phyloP scores from a whole-genome alignment of 1,140 invertebrate species.

The Solen grandis region DNA sequence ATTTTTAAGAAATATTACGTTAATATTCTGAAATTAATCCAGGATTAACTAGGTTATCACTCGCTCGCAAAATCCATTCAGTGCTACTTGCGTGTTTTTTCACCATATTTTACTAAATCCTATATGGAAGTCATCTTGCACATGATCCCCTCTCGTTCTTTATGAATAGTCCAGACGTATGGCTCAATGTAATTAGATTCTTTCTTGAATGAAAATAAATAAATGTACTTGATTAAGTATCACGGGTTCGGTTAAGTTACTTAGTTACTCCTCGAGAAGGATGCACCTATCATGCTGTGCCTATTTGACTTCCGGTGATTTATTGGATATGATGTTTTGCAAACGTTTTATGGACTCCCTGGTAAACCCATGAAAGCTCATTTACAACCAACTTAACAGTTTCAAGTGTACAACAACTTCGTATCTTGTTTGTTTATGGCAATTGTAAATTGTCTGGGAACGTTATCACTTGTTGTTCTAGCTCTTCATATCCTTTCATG shows the following conservation, averaged over 20 bases:
- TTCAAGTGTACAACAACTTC: conserved; percentile 23
- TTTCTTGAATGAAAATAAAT: no score
- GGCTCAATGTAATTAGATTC: not conserved
- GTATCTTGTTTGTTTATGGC: conserved; percentile 29
- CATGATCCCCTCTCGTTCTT: not conserved
- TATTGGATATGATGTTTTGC: not conserved
- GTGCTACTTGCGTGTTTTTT: no score
- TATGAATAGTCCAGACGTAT: not conserved
- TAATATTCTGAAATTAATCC: no score
- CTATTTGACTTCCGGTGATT: not conserved
- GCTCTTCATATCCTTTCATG: no score
- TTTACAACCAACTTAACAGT: not conserved
- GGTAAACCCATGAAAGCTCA: not conserved
- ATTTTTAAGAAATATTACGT: no score
- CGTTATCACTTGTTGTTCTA: conserved; percentile 12
- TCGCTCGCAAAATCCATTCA: no score
- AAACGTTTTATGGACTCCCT: not conserved
- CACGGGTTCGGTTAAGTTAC: no score
- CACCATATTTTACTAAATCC: no score
- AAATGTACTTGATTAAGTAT: no score
- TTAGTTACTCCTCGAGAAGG: not conserved
- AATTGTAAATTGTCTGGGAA: conserved; percentile 25
- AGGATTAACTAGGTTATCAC: no score
- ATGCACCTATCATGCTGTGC: not conserved
- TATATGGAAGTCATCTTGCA: not conserved